Evolutionary conservation across 2,888 invertebrate genomes (phyloP), one percentile per base, ranked within the genome.

Genomic region (Anoncus sp.): DNA sequence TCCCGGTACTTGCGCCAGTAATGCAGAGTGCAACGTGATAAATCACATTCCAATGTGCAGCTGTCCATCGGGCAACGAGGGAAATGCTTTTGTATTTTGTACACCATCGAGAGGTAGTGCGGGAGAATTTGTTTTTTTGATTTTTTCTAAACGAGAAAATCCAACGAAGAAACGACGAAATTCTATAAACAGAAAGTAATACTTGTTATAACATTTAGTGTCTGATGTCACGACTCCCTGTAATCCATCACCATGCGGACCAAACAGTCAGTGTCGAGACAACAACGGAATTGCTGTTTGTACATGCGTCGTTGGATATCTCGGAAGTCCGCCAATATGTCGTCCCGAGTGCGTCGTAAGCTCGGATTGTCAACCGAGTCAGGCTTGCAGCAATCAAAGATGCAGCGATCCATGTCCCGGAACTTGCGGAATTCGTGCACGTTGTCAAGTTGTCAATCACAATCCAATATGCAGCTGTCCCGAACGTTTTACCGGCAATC

Each of bases 31-130:
- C 83, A 92, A 94, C 85, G 94, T 95, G 38, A 91, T 95, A 10
- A 92, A 91, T 79, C 92, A 92, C 45, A 89, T 92, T 59, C 90
- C 91, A 3, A 90, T 91, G 74, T 91, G 92, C 78, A 94, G 93
- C 89, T 96, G 96, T 89, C 92, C 94, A 35, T 88, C 90, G 66
- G 95, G 95, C 57, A 95, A 93, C 90, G 92, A 93, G 16, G 97
- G 97, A 83, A 96, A 97, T 90, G 96, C 96, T 1, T 95, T 95
- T 79, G 89, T 94, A 9, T 88, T 92, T 60, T 95, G 95, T 84
- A 88, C 87, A 70, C 91, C 91, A 38, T 82, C 93, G 55, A 92
- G 91, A 92, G 93, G 94, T 94, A 93, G 20, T n/a, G 38, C 6
- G 49, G n/a, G n/a, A 31, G 31, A 31, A 16, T 16, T 47, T 2